phyloP scores from a whole-genome alignment of 2,113 vertebrate genomes.

The Edolisoma coerulescens region DNA sequence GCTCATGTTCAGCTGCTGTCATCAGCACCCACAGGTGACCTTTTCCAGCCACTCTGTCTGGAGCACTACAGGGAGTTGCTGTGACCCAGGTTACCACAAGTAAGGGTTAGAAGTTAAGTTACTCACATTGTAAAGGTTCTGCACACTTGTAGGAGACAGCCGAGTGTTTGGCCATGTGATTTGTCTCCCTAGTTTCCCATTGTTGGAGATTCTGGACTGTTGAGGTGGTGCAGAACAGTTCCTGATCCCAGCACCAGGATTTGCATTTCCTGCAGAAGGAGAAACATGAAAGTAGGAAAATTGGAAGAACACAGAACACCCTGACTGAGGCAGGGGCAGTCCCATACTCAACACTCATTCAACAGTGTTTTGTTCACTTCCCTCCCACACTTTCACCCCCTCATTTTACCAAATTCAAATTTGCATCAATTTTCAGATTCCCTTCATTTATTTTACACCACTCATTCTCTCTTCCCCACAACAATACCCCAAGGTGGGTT shows the following conservation, averaged over 20 bases:
- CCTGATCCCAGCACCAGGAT: not conserved
- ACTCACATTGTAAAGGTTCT: slow-evolving; percentile 1
- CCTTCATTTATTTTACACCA: not conserved
- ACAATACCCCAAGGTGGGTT: not conserved
- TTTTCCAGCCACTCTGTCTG: not conserved
- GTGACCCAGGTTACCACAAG: not conserved
- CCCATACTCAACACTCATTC: not conserved
- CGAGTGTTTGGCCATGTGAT: not conserved
- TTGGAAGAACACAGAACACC: not conserved
- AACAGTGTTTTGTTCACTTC: not conserved
- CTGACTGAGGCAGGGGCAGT: not conserved
- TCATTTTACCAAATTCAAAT: not conserved
- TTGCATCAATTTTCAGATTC: not conserved
- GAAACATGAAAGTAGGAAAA: not conserved
- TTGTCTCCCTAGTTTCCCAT: not conserved
- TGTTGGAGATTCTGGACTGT: not conserved
- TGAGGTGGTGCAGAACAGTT: not conserved
- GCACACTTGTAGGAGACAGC: not conserved
- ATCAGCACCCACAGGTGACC: not conserved
- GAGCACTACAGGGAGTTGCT: not conserved
- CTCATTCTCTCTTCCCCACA: not conserved
- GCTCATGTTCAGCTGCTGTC: not conserved
- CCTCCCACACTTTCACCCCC: not conserved
- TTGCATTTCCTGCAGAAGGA: not conserved
- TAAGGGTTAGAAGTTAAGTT: not conserved